Evolutionary conservation across 1,140 invertebrate species (phyloP).

Genomic region (Drosophila ficusphila): DNA sequence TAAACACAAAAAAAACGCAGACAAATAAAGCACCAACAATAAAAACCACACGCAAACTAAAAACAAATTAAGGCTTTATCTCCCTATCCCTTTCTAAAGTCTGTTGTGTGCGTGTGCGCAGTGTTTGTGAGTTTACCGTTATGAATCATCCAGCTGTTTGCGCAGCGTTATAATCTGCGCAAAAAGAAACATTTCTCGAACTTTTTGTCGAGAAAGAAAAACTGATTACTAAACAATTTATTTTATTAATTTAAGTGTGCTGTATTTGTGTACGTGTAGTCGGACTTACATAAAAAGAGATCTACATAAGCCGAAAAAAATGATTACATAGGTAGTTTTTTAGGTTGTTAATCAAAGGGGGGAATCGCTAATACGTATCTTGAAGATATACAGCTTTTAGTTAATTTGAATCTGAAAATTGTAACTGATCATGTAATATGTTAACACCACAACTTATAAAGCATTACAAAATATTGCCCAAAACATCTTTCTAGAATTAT

Average conservation of each 20-base stretch:
- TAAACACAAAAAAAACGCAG: constrained; percentile 44
- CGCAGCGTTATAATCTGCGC: constrained; percentile 68
- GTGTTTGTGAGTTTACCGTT: constrained; percentile 58
- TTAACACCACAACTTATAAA: no score
- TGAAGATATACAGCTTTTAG: no score
- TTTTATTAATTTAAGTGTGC: constrained; percentile 53
- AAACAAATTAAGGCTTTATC: constrained; percentile 47
- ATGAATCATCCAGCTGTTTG: constrained; percentile 74
- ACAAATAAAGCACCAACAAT: constrained; percentile 19
- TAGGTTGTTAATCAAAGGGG: no score
- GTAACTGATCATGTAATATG: no score
- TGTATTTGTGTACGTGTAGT: constrained; percentile 9
- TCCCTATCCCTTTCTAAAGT: constrained; percentile 17
- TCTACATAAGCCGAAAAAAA: no score
- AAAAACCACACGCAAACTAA: constrained; percentile 42
- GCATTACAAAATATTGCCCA: no score
- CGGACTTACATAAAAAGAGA: no score
- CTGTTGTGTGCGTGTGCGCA: constrained; percentile 9
- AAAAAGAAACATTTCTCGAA: constrained; percentile 60
- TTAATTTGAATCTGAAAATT: no score
- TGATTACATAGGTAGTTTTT: no score
- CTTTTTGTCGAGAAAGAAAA: constrained; percentile 38
- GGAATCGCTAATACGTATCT: no score
- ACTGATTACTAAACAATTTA: constrained; percentile 56
- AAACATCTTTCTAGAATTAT: no score